These are phyloP conservation scores for Darevskia nairensis DNA, from an alignment of 2,797 vertebrate species.

Conservation along the genomic window DNA sequence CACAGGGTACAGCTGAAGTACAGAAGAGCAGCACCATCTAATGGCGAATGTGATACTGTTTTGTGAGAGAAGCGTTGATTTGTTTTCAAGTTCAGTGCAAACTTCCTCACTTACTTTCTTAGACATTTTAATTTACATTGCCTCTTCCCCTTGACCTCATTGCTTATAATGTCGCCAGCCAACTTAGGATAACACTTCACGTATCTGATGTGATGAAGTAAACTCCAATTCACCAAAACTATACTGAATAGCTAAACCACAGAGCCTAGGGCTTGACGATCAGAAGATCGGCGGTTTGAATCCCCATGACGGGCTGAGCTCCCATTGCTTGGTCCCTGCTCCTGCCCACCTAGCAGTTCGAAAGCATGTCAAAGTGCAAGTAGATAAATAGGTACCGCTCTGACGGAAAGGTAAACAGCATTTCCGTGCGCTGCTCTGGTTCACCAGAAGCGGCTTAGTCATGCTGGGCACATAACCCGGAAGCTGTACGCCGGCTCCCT, in stretches of 20 bases:
- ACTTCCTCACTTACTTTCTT: not conserved
- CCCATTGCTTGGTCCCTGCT: too few relatives aligned
- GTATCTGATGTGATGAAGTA: not conserved
- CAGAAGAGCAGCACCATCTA: constrained; percentile 63
- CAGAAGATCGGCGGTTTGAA: too few relatives aligned
- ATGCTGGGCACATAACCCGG: too few relatives aligned
- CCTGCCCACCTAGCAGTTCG: too few relatives aligned
- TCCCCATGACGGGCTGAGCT: too few relatives aligned
- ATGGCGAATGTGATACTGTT: not conserved
- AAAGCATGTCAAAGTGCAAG: too few relatives aligned
- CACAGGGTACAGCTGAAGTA: fast-evolving
- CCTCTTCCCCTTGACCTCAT: not conserved
- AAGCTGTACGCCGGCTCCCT: too few relatives aligned
- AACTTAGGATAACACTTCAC: not conserved
- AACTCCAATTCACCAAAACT: not conserved
- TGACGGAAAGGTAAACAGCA: too few relatives aligned
- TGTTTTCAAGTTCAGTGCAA: fast-evolving
- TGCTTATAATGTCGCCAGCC: not conserved
- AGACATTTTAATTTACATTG: not conserved
- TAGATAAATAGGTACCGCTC: too few relatives aligned
- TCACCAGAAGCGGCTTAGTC: too few relatives aligned
- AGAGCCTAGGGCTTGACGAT: too few relatives aligned
- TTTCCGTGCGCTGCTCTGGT: too few relatives aligned
- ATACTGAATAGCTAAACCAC: not conserved
- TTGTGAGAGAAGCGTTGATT: not conserved